Percentiles rank a stretch among this genome's conserved stretches.
These are phyloP conservation scores for Elaphurus davidianus DNA, from an alignment of 2,113 vertebrate species.

Conservation along the genomic window DNA sequence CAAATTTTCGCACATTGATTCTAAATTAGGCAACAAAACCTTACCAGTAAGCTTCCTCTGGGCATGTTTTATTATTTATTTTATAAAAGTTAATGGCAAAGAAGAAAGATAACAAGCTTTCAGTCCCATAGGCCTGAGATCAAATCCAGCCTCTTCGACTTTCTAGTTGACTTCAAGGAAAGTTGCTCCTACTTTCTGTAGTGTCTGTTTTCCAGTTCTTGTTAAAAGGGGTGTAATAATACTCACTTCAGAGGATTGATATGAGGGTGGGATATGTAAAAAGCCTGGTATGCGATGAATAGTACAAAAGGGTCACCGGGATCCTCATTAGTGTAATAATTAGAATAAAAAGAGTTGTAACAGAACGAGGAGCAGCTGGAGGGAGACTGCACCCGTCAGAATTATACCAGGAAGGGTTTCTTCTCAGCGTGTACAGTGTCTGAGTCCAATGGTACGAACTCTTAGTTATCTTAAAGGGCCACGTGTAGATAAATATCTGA, in stretches of 20 bases:
- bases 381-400: background rate
- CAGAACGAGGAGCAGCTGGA: background rate
- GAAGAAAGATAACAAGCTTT: background rate
- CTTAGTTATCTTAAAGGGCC: background rate
- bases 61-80: background rate
- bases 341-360: background rate
- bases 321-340: background rate
- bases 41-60: background rate
- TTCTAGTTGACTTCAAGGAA: background rate
- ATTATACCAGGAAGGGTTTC: too few relatives aligned
- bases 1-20: background rate
- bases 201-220: background rate
- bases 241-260: background rate
- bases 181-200: background rate
- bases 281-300: background rate
- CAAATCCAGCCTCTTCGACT: background rate
- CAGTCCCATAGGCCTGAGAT: background rate
- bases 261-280: background rate
- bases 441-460: background rate
- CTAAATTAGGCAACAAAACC: background rate
- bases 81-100: background rate
- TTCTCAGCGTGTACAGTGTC: rapidly evolving
- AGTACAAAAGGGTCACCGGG: background rate
- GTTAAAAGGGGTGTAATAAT: background rate
- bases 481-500: background rate